These are phyloP conservation scores for Hydrochoerus hydrochaeris DNA, from an alignment of 2,113 vertebrate species.

Conservation along the genomic window DNA sequence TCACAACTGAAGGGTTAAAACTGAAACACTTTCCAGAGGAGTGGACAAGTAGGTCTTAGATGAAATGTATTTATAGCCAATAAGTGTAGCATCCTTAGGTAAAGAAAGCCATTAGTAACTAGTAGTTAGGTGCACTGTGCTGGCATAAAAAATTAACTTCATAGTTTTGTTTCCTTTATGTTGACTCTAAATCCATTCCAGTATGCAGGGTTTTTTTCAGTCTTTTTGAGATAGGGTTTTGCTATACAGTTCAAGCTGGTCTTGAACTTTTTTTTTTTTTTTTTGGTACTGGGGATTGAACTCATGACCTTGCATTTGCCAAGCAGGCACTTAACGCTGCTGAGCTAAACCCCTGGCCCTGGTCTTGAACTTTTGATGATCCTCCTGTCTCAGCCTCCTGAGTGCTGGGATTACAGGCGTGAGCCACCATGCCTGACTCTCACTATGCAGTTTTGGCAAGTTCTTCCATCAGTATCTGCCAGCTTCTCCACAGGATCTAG, in stretches of 20 bases:
- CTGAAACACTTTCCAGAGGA: conserved; percentile 82
- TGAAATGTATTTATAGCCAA: conserved; percentile 86
- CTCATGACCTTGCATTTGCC: too few species aligned
- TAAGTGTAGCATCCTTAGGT: conserved; percentile 20
- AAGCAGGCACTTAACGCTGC: too few species aligned
- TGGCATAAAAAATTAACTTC: conserved; percentile 44
- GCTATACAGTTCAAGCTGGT: too few species aligned
- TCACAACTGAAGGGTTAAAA: conserved; percentile 81
- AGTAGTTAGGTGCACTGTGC: conserved; percentile 38
- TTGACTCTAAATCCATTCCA: conserved; percentile 57
- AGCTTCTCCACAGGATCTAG: background rate
- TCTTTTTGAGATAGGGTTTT: too few species aligned
- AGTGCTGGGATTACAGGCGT: too few species aligned
- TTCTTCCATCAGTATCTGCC: background rate
- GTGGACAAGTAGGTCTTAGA: conserved; percentile 79
- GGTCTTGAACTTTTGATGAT: too few species aligned
- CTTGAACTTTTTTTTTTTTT: too few species aligned
- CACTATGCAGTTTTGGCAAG: conserved; percentile 14
- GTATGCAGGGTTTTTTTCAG: too few species aligned
- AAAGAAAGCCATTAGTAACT: conserved; percentile 30
- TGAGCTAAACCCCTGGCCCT: too few species aligned
- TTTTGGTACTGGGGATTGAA: too few species aligned
- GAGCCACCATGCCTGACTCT: too few species aligned
- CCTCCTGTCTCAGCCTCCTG: too few species aligned
- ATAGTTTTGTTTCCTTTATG: conserved; percentile 20